Percentiles rank a stretch among this genome's conserved stretches.
phyloP scores from a whole-genome alignment of 2,797 vertebrate genomes.

The Sebastolobus altivelis region DNA sequence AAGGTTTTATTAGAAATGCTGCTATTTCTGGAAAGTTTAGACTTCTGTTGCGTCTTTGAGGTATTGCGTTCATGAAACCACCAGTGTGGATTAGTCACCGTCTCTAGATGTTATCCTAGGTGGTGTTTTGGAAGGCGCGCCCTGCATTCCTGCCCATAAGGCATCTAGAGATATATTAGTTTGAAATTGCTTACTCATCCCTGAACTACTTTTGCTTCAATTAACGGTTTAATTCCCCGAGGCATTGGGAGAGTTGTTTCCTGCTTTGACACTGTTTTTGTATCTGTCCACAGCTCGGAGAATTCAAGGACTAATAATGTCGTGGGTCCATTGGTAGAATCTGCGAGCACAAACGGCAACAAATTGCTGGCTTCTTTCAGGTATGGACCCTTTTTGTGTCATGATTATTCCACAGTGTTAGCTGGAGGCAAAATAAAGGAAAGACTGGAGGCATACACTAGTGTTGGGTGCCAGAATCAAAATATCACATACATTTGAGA shows the following conservation, averaged over 20 bases:
- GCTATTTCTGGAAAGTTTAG: conserved; percentile 65
- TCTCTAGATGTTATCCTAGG: conserved; percentile 49
- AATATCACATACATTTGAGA: too few species aligned
- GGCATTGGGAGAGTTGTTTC: not conserved
- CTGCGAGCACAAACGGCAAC: conserved; percentile 22
- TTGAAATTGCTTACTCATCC: conserved; percentile 7
- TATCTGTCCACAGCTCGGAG: conserved; percentile 70
- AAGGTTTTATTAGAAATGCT: conserved; percentile 42
- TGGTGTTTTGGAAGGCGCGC: not conserved
- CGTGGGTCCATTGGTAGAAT: not conserved
- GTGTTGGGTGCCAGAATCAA: too few species aligned
- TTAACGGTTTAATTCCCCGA: not conserved
- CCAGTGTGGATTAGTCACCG: conserved; percentile 38
- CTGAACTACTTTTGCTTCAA: not conserved
- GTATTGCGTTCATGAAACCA: conserved; percentile 34
- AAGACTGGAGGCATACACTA: too few species aligned
- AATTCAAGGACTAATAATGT: conserved; percentile 20
- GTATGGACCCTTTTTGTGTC: conserved; percentile 56
- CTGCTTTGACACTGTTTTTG: conserved; percentile 23
- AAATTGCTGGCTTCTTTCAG: conserved; percentile 71
- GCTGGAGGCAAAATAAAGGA: too few species aligned
- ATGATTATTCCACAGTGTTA: too few species aligned
- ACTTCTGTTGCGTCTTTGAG: conserved; percentile 44
- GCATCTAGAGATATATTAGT: conserved; percentile 21
- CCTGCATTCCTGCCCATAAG: conserved; percentile 34